Evolutionary conservation across 2,888 invertebrate species (phyloP).

Genomic region (Ischnus inquisitorius): DNA sequence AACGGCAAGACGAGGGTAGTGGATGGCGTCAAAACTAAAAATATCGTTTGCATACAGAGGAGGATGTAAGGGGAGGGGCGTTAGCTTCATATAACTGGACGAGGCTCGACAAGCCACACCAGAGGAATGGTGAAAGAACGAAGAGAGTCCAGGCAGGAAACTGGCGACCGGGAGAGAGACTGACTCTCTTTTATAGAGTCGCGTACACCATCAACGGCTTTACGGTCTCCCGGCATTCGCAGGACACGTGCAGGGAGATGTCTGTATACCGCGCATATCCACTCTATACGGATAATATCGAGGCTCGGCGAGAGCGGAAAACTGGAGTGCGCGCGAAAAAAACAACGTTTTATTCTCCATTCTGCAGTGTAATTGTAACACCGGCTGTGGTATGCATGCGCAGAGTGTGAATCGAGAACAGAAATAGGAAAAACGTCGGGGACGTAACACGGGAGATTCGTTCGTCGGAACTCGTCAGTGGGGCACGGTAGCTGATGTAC

Average conservation of each 20-base stretch:
- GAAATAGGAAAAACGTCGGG: slow-evolving; percentile 32
- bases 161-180: slow-evolving; percentile 40
- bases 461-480: slow-evolving; percentile 23
- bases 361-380: neutral
- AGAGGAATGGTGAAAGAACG: slow-evolving; percentile 44
- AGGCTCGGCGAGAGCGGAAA: neutral
- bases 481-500: slow-evolving; percentile 11
- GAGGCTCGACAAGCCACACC: slow-evolving; percentile 36
- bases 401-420: slow-evolving; percentile 3
- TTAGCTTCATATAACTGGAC: slow-evolving; percentile 35
- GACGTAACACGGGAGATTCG: slow-evolving; percentile 41
- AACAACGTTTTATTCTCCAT: slow-evolving; percentile 51
- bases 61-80: slow-evolving; percentile 6
- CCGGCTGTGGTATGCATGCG: neutral
- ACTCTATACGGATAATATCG: neutral
- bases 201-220: slow-evolving; percentile 21
- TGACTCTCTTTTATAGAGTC: slow-evolving; percentile 57
- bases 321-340: slow-evolving; percentile 43
- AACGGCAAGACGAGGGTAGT: slow-evolving; percentile 6
- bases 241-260: slow-evolving; percentile 31
- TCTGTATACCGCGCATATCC: slow-evolving; percentile 16
- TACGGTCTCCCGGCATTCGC: slow-evolving; percentile 51
- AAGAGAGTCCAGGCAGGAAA: slow-evolving; percentile 43
- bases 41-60: slow-evolving; percentile 51
- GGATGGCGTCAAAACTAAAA: slow-evolving; percentile 45